Evolutionary conservation across 2,888 invertebrate genomes (phyloP).

Genomic region (Chymomyza procnemis): DNA sequence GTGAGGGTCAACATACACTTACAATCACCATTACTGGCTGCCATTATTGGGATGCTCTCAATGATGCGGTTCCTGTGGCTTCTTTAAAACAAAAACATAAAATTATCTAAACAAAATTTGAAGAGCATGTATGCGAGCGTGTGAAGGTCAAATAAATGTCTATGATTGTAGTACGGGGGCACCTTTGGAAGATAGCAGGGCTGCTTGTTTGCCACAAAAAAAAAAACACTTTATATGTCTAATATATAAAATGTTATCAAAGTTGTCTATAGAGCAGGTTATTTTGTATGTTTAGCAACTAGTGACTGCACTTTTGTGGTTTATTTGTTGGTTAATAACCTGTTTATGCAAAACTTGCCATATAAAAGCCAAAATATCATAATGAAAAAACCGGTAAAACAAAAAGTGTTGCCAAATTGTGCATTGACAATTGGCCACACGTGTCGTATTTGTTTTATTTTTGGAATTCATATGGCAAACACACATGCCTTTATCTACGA

Average conservation of each 20-base stretch:
- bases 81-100: constrained; percentile 41
- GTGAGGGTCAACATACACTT: constrained; percentile 36
- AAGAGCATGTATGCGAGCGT: constrained; percentile 6
- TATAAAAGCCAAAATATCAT: neutral
- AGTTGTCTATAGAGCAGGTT: constrained; percentile 33
- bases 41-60: constrained; percentile 47
- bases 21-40: constrained; percentile 61
- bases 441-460: constrained; percentile 56
- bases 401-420: constrained; percentile 19
- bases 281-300: neutral
- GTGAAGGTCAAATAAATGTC: constrained; percentile 44
- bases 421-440: constrained; percentile 34
- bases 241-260: constrained; percentile 42
- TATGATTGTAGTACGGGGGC: neutral
- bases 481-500: constrained; percentile 44
- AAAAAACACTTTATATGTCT: constrained; percentile 13
- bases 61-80: constrained; percentile 60
- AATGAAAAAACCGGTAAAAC: constrained; percentile 35
- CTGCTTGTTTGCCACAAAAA: neutral
- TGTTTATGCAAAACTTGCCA: constrained; percentile 31
- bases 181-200: constrained; percentile 7
- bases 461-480: constrained; percentile 35
- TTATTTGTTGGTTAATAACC: constrained; percentile 52
- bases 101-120: constrained; percentile 5
- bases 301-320: constrained; percentile 13